Base-by-base conservation (phyloP, 2,888 invertebrate genomes). In the Polydrusus tereticollis region DNA sequence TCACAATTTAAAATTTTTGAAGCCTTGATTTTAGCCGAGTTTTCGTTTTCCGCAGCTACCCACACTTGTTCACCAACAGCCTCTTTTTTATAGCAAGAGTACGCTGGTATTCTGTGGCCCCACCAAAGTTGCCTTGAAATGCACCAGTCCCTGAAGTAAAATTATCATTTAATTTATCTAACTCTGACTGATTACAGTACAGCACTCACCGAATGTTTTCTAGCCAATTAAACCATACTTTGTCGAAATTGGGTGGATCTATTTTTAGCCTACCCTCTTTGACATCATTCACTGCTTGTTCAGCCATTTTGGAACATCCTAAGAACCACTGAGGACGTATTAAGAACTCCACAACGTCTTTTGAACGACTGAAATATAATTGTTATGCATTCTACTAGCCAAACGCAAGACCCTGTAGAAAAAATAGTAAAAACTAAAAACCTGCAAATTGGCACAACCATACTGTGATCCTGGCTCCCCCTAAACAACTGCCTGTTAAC, bases 91-190 rank as follows among this genome's bases (percentile, higher is more conserved):
- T 65, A 63, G 71, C 85, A 86, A 7, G 68, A 77, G 77, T 98
- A 99, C 0, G 96, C 98, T 0, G 99, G 99, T 77, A 99, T 97
- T 69, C 96, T 91, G 86, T 99, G 99, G 0, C 99, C 99, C 99
- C 99, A 99, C 99, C 99, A 99, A 66, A 99, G 88, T 85, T 99
- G 99, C 1, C 96, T 89, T 0, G 98, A 99, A 71, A 99, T 95
- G 86, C 99, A 99, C 99, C 99, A 99, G 86, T 99, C 99, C 3
- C 97, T 91, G 80, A 21, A 60, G 52, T 12, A 52, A 14, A 64
- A 10, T 26, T 20, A 20, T 33, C 1, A 23, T 57, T 57, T 23
- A 33, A 55, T 38, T 14, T 33, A 72, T 26, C 18, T 63, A 16
- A 21, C n/a, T 10, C 10, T 21, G 21, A 21, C 4, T 41, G 12